Percentiles rank a stretch among this genome's conserved stretches.
Evolutionary conservation across 2,113 vertebrate genomes (phyloP).

Genomic region (Pelvicachromis taeniatus): DNA sequence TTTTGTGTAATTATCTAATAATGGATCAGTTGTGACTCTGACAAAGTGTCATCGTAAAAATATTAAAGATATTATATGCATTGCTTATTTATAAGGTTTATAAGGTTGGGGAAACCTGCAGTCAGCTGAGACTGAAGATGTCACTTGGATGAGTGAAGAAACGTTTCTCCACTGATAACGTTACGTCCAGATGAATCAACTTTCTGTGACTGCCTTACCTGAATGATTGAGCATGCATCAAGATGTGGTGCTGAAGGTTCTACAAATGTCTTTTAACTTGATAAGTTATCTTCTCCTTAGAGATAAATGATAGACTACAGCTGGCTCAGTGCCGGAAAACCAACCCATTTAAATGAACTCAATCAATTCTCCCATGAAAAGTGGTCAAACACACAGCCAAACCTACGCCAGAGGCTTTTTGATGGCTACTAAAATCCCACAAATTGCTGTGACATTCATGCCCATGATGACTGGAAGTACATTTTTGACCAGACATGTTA

Average conservation of each 20-base stretch:
- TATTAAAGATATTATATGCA: not conserved
- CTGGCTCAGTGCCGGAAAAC: not conserved
- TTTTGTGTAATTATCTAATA: not conserved
- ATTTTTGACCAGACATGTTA: not conserved
- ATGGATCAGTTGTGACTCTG: not conserved
- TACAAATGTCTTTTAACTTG: not conserved
- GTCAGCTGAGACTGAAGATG: not conserved
- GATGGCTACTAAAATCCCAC: not conserved
- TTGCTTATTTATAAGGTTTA: not conserved
- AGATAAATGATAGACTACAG: not conserved
- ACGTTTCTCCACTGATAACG: not conserved
- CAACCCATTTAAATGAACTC: not conserved
- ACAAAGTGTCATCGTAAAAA: not conserved
- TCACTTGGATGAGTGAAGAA: not conserved
- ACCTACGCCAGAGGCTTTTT: not conserved
- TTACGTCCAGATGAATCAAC: not conserved
- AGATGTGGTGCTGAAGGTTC: not conserved
- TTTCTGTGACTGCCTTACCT: not conserved
- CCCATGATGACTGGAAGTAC: not conserved
- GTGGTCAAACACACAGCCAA: not conserved
- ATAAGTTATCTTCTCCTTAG: not conserved
- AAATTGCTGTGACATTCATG: not conserved
- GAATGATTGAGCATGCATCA: not conserved
- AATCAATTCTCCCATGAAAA: not conserved
- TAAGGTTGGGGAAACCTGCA: not conserved